phyloP scores from a whole-genome alignment of 30 jellyfish, hydroid and myxozoan genomes.

The Euphysa ruthae region DNA sequence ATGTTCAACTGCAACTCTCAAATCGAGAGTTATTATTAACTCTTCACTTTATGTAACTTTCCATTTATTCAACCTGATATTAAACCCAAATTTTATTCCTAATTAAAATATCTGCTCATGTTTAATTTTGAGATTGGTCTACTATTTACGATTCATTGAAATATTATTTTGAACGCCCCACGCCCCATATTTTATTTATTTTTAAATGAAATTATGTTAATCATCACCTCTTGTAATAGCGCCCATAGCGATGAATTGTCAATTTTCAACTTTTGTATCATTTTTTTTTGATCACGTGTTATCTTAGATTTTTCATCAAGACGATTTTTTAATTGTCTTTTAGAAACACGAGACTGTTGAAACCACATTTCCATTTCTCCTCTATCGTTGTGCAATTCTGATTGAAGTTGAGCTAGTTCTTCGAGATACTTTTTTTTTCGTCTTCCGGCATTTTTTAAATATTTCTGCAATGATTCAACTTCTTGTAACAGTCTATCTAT shows the following conservation, averaged over 20 bases:
- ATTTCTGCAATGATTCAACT: conserved; percentile 15
- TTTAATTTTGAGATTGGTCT: too few species aligned
- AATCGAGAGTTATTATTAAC: too few species aligned
- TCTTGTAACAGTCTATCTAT: conserved; percentile 20
- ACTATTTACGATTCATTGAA: too few species aligned
- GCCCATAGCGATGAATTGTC: conserved; percentile 35
- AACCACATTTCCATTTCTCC: conserved; percentile 25
- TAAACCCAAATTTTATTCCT: too few species aligned
- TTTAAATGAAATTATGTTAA: not conserved
- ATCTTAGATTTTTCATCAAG: conserved; percentile 5
- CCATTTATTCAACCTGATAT: too few species aligned
- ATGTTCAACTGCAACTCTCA: too few species aligned
- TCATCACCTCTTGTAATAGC: conserved; percentile 32
- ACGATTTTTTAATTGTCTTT: not conserved
- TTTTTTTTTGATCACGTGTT: conserved; percentile 41
- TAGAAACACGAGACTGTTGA: conserved; percentile 12
- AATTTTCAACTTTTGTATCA: conserved; percentile 21
- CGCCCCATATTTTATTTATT: not conserved
- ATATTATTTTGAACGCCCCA: too few species aligned
- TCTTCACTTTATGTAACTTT: too few species aligned
- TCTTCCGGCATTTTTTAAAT: conserved; percentile 24
- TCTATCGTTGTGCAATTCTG: conserved; percentile 31
- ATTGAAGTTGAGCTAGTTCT: conserved; percentile 31
- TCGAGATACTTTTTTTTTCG: conserved; percentile 32
- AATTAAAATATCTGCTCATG: too few species aligned